Evolutionary conservation across 2,797 vertebrate genomes (phyloP).

Genomic region (Emys orbicularis): DNA sequence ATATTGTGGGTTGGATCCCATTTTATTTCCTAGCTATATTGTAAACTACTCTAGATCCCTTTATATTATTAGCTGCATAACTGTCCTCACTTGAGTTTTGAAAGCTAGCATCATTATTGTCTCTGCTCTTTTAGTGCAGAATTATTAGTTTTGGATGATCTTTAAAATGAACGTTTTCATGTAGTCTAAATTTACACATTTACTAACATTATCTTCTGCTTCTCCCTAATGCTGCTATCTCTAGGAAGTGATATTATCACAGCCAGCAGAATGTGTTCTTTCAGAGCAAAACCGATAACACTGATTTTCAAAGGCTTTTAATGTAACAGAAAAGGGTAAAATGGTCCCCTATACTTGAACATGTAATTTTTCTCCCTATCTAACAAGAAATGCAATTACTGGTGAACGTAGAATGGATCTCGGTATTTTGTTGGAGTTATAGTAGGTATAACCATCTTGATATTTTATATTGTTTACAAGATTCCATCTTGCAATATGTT

Average conservation of each 20-base stretch:
- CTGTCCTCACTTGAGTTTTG: background rate
- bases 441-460: background rate
- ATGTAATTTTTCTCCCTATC: background rate
- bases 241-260: slow-evolving; percentile 67
- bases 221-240: slow-evolving; percentile 29
- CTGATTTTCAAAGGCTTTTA: slow-evolving; percentile 39
- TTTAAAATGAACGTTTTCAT: background rate
- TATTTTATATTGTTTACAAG: background rate
- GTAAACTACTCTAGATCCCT: background rate
- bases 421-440: background rate
- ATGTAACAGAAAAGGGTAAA: slow-evolving; percentile 26
- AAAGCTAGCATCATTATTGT: background rate
- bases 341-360: background rate
- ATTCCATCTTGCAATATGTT: background rate
- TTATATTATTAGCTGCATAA: background rate
- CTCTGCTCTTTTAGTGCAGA: background rate
- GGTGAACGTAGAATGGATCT: background rate
- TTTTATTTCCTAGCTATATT: background rate
- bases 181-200: background rate
- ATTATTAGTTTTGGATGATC: background rate
- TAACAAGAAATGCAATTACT: background rate
- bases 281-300: slow-evolving; percentile 66
- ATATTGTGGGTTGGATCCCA: background rate
- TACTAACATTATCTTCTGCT: background rate
- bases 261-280: slow-evolving; percentile 67